These are phyloP conservation scores for Myotis planiceps DNA, from an alignment of 2,797 vertebrate species.

Conservation along the genomic window DNA sequence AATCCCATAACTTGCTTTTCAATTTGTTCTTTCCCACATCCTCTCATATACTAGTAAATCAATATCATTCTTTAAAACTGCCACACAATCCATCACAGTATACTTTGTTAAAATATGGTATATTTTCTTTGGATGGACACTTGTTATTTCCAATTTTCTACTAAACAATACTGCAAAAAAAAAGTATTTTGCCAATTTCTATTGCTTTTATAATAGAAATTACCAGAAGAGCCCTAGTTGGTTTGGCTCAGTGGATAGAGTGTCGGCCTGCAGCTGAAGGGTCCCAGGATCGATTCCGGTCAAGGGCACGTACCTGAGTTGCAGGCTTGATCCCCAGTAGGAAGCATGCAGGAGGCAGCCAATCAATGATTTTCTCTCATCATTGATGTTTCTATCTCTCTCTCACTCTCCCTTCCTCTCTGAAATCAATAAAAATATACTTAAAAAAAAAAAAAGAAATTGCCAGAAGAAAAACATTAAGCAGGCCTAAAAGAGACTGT, in stretches of 20 bases:
- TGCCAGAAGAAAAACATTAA: neutral
- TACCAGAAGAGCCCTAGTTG: neutral
- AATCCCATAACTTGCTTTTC: neutral
- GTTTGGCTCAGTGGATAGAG: no score
- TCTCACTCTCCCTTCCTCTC: no score
- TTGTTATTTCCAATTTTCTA: constrained; percentile 18
- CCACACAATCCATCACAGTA: neutral
- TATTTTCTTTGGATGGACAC: neutral
- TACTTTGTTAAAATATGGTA: neutral
- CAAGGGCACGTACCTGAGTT: no score
- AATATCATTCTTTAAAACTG: neutral
- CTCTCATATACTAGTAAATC: neutral
- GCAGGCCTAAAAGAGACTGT: neutral
- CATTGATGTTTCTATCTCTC: no score
- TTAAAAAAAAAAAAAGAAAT: neutral
- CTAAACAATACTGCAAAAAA: neutral
- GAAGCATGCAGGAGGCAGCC: no score
- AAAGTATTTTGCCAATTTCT: neutral
- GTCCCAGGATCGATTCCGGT: no score
- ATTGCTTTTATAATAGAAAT: neutral
- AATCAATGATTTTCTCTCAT: no score
- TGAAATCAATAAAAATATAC: no score
- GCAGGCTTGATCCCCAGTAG: no score
- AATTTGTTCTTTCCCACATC: neutral
- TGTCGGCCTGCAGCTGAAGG: no score